phyloP scores from a whole-genome alignment of 2,888 invertebrate species.

The Cryptocephalus primarius region DNA sequence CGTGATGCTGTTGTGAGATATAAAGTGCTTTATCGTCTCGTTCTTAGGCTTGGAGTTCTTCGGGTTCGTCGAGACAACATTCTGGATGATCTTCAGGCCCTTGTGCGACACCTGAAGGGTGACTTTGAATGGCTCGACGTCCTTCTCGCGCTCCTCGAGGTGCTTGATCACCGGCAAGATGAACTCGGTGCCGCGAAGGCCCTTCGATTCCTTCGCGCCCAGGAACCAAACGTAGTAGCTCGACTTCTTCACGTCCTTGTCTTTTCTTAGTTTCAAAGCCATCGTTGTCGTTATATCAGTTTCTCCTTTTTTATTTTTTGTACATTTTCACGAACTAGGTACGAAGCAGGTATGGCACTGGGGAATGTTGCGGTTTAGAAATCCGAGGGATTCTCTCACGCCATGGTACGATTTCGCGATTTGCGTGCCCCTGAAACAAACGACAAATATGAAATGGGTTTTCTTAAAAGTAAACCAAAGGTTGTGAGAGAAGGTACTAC shows the following conservation, averaged over 20 bases:
- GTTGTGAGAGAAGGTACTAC: too few species aligned
- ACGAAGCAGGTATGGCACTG: too few species aligned
- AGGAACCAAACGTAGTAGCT: conserved; percentile 91
- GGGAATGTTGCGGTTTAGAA: too few species aligned
- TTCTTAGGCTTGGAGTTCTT: conserved; percentile 35
- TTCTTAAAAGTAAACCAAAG: too few species aligned
- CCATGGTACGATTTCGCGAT: too few species aligned
- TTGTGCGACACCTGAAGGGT: conserved; percentile 85
- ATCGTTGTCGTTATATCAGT: conserved; percentile 37
- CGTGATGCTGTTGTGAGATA: conserved; percentile 87
- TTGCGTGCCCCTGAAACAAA: too few species aligned
- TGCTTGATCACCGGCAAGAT: conserved; percentile 77
- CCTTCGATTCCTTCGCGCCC: conserved; percentile 90
- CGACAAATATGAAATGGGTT: too few species aligned
- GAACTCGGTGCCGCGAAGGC: conserved; percentile 73
- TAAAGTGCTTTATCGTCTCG: conserved; percentile 82
- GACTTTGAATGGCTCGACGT: conserved; percentile 82
- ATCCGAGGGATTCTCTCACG: too few species aligned
- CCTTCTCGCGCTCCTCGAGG: conserved; percentile 72
- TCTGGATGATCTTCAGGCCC: conserved; percentile 90
- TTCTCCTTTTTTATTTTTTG: background rate
- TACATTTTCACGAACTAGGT: background rate
- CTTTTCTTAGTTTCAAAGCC: conserved; percentile 72
- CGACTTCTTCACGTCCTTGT: conserved; percentile 83
- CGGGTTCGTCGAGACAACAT: conserved; percentile 29